Base-by-base conservation (phyloP, 2,113 vertebrate genomes). In the Asarcornis scutulata region DNA sequence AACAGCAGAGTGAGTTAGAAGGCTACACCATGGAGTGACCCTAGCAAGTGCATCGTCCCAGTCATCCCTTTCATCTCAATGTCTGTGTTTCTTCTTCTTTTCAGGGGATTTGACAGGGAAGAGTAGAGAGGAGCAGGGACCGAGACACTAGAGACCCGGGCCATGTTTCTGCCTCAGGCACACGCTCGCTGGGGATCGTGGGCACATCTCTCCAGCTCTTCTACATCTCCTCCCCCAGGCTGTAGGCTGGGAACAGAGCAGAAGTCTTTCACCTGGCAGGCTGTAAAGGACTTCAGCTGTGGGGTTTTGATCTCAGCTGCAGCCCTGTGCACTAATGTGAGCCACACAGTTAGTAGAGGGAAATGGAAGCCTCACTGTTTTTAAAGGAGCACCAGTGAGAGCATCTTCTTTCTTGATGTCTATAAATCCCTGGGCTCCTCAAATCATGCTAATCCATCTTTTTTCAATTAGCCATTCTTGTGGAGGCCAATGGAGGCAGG, bases 1-100 rank as follows among this genome's bases (percentile, higher is more conserved):
- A 93, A 83, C 71, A 91, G 15, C 46, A 64, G 78, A 94, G 91
- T 92, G 75, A 92, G 92, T 94, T 94, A 91, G 86, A 71, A 88
- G 87, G 75, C 76, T 86, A 26, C 48, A 68, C 55, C 73, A 42
- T 13, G 58, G 84, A 82, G 66, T 75, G 92, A 86, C 90, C 89
- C 86, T 68, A 38, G 74, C 5, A 2, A 83, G 82, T 25, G 58
- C 64, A 40, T 9, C 36, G 64, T 62, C 80, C 77, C 81, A 12
- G 0, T 56, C 66, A 48, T 72, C 60, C 73, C 42, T 95, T 92
- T 89, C 68, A 89, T 73, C 83, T 56, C 58, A 44, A 16, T 0
- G 11, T 38, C 69, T 83, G 40, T 26, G 4, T 13, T 91, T 86
- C 80, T 93, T 50, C 36, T 69, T 25, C 23, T 95, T 96, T 83